Conservation (phyloP, 2,888 invertebrate genomes). For the Acronicta alni region DNA sequence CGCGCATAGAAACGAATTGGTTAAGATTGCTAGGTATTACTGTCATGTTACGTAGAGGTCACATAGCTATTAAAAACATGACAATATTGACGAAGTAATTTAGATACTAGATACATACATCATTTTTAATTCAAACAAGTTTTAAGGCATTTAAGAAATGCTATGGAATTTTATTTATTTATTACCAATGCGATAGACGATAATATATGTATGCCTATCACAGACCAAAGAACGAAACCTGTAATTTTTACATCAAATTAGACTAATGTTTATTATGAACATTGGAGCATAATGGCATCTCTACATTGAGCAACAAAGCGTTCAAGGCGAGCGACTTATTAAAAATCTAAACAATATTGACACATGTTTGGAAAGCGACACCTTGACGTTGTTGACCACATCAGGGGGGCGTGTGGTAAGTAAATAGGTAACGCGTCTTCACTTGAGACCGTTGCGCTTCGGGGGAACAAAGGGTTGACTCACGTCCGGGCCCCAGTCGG, state of each 20-base stretch:
- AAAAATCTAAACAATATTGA: slow-evolving; percentile 80
- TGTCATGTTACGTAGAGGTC: slow-evolving; percentile 12
- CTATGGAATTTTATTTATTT: too few species aligned
- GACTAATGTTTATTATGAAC: slow-evolving; percentile 69
- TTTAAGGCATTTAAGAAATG: too few species aligned
- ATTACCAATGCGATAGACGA: slow-evolving; percentile 60
- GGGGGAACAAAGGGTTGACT: slow-evolving; percentile 85
- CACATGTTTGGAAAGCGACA: slow-evolving; percentile 76
- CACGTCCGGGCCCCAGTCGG: slow-evolving; percentile 78
- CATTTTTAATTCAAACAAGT: background rate
- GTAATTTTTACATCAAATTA: slow-evolving; percentile 72
- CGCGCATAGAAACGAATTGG: slow-evolving; percentile 32
- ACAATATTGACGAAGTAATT: background rate
- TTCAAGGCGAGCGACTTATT: slow-evolving; percentile 83
- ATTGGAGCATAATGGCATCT: slow-evolving; percentile 75
- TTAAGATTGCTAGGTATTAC: slow-evolving; percentile 15
- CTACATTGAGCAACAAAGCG: slow-evolving; percentile 76
- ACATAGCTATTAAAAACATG: background rate
- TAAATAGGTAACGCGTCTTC: slow-evolving; percentile 63
- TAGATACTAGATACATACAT: background rate
- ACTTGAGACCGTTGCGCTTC: slow-evolving; percentile 71
- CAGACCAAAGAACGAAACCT: slow-evolving; percentile 64
- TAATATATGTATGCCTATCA: slow-evolving; percentile 53
- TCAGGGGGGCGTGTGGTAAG: slow-evolving; percentile 47
- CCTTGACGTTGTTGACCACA: slow-evolving; percentile 71